A percentile compares a stretch with the other conserved stretches of the same genome.
phyloP scores from a whole-genome alignment of 2,888 invertebrate genomes.

The Muscina levida region DNA sequence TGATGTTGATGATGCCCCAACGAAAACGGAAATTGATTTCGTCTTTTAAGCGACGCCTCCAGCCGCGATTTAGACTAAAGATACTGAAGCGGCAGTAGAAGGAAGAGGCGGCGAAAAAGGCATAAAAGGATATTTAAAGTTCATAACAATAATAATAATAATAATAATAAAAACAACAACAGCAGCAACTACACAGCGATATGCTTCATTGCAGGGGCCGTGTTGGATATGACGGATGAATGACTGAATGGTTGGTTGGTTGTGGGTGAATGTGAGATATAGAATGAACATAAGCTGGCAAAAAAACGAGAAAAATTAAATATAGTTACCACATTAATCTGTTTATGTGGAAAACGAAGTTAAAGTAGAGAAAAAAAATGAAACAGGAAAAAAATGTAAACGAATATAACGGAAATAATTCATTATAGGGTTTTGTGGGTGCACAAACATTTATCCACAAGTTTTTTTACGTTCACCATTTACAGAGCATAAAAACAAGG shows the following conservation, averaged over 20 bases:
- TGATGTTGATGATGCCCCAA: neutral
- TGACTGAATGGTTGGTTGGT: neutral
- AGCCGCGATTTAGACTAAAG: conserved; percentile 17
- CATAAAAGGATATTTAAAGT: conserved; percentile 25
- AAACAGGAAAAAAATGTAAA: neutral
- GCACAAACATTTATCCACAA: conserved; percentile 1
- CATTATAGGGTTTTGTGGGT: conserved; percentile 26
- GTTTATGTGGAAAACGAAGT: conserved; percentile 1
- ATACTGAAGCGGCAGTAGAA: neutral
- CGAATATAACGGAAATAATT: conserved; percentile 43
- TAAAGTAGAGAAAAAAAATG: neutral
- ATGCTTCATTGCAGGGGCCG: conserved; percentile 12
- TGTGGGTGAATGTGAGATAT: no score
- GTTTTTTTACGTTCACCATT: neutral
- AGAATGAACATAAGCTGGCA: no score
- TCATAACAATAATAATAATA: conserved; percentile 17
- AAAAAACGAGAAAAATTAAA: neutral
- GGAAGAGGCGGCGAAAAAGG: neutral
- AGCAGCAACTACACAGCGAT: no score
- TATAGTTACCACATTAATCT: neutral
- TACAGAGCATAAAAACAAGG: no score
- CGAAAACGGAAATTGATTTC: conserved; percentile 59
- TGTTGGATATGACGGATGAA: conserved; percentile 9
- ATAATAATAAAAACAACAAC: no score
- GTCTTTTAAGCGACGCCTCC: conserved; percentile 22